Evolutionary conservation across 2,113 vertebrate species (phyloP), one percentile per base, ranked within the genome.

Genomic region (Bubo blakistoni): DNA sequence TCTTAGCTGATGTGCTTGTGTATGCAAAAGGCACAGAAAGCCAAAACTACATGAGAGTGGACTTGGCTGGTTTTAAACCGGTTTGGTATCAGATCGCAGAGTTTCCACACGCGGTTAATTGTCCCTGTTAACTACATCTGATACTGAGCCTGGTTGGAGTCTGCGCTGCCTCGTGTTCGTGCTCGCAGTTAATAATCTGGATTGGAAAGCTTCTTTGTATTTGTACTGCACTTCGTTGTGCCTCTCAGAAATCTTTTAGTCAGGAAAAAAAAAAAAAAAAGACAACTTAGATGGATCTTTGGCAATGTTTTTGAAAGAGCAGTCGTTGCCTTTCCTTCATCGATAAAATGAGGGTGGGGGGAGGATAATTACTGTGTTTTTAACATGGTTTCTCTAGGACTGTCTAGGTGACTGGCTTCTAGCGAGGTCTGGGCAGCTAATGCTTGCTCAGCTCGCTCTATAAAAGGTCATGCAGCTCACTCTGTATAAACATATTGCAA

Each of bases 401-500:
- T 61, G 29, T 13, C 36, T 8, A 36, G 55, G 65, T 44, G 65
- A 25, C 22, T 7, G 51, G 32, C 27, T 30, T 9, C 7, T 7
- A 14, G 17, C 0, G 17, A 73, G 88, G 66, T 62, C 72, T 44
- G 38, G 0, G 36, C 57, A 58, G 92, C 88, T 72, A 2, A 5
- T 2, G 65, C 72, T 59, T 11, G 51, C 8, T 66, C 80, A 16
- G 78, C 85, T 76, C 59, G 3, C 76, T 84, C 86, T 94, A 51
- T 94, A 81, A 88, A 94, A 92, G 92, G 88, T 66, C 67, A 89
- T 25, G 91, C 83, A 78, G 86, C 95, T 92, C 91, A 0, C 77
- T 86, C 77, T 80, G 72, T 86, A 34, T 94, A 92, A 92, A 91
- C 78, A 95, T 3, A 80, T 66, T 61, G 90, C 92, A 88, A 91